Conservation (phyloP, 2,888 invertebrate genomes). For the Caenorhabditis sp. region DNA sequence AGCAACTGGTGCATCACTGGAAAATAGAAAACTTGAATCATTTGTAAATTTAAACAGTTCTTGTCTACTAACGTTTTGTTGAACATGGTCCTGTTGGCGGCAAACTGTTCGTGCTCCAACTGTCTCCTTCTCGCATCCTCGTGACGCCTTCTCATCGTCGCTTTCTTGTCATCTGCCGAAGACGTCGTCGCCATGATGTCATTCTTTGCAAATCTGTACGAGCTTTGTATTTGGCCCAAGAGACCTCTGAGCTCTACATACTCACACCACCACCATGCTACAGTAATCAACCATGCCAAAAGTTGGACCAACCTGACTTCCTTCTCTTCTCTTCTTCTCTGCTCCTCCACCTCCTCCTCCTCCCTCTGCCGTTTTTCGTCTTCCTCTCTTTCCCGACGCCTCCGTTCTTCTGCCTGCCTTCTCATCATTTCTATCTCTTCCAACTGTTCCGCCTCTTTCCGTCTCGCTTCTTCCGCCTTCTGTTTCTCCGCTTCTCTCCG, state of each 20-base stretch:
- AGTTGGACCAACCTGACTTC: conserved; percentile 44
- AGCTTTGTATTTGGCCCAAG: neutral
- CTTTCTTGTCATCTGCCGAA: conserved; percentile 53
- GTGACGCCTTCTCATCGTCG: conserved; percentile 59
- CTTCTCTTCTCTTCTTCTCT: conserved; percentile 31
- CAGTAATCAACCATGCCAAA: conserved; percentile 27
- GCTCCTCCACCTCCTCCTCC: conserved; percentile 36
- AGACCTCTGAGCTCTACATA: neutral
- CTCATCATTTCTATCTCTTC: conserved; percentile 52
- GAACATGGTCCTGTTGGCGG: conserved; percentile 57
- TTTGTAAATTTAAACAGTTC: neutral
- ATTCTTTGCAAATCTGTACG: conserved; percentile 40
- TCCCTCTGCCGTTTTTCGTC: conserved; percentile 19
- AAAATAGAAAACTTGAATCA: no score
- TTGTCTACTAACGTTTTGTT: conserved; percentile 36
- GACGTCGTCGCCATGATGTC: conserved; percentile 32
- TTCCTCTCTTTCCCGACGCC: conserved; percentile 42
- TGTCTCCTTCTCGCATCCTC: conserved; percentile 63
- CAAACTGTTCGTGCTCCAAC: conserved; percentile 66
- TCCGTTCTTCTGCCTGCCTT: conserved; percentile 45
- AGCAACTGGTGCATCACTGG: conserved; percentile 10
- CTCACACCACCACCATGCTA: conserved; percentile 52
- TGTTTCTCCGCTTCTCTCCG: conserved; percentile 40
- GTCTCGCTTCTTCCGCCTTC: conserved; percentile 44
- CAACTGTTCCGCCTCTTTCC: conserved; percentile 42